Conservation (phyloP, 2,888 invertebrate genomes). For the Neoscelio sp. region DNA sequence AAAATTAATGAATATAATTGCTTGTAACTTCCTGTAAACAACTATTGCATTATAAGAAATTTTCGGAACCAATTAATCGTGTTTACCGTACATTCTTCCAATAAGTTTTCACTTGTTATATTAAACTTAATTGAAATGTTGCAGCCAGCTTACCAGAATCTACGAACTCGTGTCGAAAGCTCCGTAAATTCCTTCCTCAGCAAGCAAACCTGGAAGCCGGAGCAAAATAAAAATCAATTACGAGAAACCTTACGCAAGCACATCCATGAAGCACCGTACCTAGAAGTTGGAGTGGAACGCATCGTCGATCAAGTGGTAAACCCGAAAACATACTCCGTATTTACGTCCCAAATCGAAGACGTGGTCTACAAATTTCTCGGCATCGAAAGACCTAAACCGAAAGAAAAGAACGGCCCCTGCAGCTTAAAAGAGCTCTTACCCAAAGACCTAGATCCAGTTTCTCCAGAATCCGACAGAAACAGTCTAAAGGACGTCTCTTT, state of each 20-base stretch:
- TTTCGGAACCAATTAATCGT: no score
- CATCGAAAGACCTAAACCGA: slow-evolving; percentile 88
- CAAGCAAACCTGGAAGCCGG: slow-evolving; percentile 93
- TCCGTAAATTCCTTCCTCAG: slow-evolving; percentile 93
- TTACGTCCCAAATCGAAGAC: slow-evolving; percentile 95
- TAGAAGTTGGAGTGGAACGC: slow-evolving; percentile 96
- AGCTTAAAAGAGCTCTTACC: slow-evolving; percentile 87
- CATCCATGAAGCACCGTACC: slow-evolving; percentile 94
- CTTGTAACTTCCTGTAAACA: no score
- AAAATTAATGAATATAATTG: no score
- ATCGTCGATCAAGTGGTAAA: slow-evolving; percentile 98
- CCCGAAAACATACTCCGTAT: slow-evolving; percentile 94
- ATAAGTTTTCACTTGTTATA: no score
- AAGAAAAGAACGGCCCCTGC: slow-evolving; percentile 78
- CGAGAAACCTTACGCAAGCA: slow-evolving; percentile 94
- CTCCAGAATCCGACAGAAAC: slow-evolving; percentile 90
- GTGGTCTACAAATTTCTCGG: slow-evolving; percentile 94
- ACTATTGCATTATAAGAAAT: no score
- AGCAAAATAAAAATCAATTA: slow-evolving; percentile 95
- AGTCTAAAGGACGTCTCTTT: slow-evolving; percentile 83
- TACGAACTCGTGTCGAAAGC: slow-evolving; percentile 94
- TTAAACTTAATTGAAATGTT: slow-evolving; percentile 68
- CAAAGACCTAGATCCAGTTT: slow-evolving; percentile 91
- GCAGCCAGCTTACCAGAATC: slow-evolving; percentile 96
- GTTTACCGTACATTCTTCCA: no score